Conservation (phyloP, 2,888 invertebrate genomes). For the Ophion slaviceki region DNA sequence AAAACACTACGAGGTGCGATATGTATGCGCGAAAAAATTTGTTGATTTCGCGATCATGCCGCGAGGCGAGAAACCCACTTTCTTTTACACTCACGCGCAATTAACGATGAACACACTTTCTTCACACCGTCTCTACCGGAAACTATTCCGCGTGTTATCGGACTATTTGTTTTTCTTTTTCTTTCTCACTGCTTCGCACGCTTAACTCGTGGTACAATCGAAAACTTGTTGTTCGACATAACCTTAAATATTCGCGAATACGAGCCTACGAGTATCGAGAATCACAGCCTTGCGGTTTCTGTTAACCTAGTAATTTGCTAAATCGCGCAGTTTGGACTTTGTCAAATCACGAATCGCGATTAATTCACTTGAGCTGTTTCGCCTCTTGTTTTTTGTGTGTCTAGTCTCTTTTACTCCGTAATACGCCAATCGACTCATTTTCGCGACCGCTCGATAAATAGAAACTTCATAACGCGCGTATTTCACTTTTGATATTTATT, state of each 20-base stretch:
- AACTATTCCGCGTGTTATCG: neutral
- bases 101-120: constrained; percentile 38
- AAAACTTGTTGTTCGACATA: constrained; percentile 66
- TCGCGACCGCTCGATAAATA: constrained; percentile 16
- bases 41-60: constrained; percentile 69
- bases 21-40: constrained; percentile 69
- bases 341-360: neutral
- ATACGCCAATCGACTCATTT: constrained; percentile 5
- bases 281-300: constrained; percentile 22
- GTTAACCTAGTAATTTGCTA: constrained; percentile 15
- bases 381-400: neutral
- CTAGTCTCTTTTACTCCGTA: neutral
- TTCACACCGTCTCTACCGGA: neutral
- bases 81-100: constrained; percentile 28
- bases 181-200: neutral
- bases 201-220: constrained; percentile 33
- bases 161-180: neutral
- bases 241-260: constrained; percentile 60
- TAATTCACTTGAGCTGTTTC: neutral
- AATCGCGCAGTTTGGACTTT: constrained; percentile 7
- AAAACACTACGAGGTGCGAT: constrained; percentile 67
- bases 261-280: neutral
- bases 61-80: constrained; percentile 47
- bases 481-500: constrained; percentile 2
- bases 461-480: neutral